These are phyloP conservation scores for Heliornis fulica DNA, from an alignment of 2,113 vertebrate species.

Conservation along the genomic window DNA sequence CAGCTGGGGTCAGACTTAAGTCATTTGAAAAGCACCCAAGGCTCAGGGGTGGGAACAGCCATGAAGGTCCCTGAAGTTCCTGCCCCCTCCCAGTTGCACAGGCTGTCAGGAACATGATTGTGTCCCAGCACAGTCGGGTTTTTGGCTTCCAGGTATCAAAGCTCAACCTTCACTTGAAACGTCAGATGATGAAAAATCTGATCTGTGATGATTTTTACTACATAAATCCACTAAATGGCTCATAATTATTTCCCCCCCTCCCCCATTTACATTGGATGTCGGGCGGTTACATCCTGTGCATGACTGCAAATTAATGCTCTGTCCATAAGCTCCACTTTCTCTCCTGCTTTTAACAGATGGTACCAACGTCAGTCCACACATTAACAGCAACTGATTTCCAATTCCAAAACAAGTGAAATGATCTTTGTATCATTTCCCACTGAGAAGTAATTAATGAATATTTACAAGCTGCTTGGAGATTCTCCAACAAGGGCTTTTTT, in stretches of 20 bases:
- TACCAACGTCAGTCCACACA: not conserved
- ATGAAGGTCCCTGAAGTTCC: not conserved
- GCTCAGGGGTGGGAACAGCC: not conserved
- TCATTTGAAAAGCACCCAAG: not conserved
- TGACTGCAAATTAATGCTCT: not conserved
- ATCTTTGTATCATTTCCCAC: slow-evolving; percentile 26
- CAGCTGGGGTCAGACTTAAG: not conserved
- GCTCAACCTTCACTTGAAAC: not conserved
- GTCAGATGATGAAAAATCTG: not conserved
- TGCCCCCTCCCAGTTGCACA: not conserved
- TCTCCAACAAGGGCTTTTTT: not conserved
- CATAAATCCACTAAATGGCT: not conserved
- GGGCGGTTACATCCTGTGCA: not conserved
- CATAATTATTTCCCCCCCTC: not conserved
- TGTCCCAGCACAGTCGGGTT: too few species aligned
- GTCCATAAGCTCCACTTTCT: not conserved
- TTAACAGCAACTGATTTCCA: slow-evolving; percentile 14
- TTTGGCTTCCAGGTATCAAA: not conserved
- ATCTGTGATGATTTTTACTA: not conserved
- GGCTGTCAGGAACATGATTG: not conserved
- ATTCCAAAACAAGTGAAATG: slow-evolving; percentile 23
- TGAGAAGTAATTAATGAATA: slow-evolving; percentile 43
- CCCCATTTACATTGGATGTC: not conserved
- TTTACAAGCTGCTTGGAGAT: slow-evolving; percentile 34
- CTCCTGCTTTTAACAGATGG: slow-evolving; percentile 11